Evolutionary conservation across 1,140 invertebrate species (phyloP).

Genomic region (Agrypnia vestita): DNA sequence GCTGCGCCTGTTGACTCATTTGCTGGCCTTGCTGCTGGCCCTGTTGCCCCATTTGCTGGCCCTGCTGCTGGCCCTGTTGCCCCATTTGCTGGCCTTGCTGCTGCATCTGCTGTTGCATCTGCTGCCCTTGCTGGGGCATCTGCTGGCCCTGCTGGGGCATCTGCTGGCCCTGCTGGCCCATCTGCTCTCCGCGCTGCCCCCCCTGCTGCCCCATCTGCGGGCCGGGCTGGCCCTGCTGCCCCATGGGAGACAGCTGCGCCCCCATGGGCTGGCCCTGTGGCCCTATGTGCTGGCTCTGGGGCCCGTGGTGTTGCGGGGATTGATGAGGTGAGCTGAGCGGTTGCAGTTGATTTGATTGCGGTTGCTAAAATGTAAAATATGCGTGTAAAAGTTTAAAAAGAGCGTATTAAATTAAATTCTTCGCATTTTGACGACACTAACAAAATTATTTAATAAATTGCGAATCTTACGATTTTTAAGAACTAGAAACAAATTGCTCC

Average conservation of each 20-base stretch:
- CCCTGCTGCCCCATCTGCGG: conserved; percentile 66
- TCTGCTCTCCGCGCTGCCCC: conserved; percentile 67
- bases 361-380: conserved; percentile 36
- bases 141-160: conserved; percentile 66
- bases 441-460: too few species aligned
- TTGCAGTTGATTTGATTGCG: conserved; percentile 49
- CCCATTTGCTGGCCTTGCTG: conserved; percentile 65
- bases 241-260: conserved; percentile 62
- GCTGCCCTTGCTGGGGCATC: conserved; percentile 67
- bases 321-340: conserved; percentile 63
- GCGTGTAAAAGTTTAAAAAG: too few species aligned
- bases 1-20: conserved; percentile 66
- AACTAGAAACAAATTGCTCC: too few species aligned
- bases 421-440: too few species aligned
- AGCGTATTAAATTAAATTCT: too few species aligned
- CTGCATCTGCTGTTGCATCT: conserved; percentile 67
- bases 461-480: too few species aligned
- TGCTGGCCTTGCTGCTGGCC: conserved; percentile 69
- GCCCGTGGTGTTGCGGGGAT: conserved; percentile 64
- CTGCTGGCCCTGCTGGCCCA: conserved; percentile 67
- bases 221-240: conserved; percentile 68
- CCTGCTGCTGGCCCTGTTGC: conserved; percentile 69
- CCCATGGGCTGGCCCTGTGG: conserved; percentile 59
- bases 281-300: conserved; percentile 65
- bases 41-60: conserved; percentile 65